Percentiles rank a stretch among this genome's conserved stretches.
phyloP scores from a whole-genome alignment of 37 sponge, comb jelly and placozoan species.

The Diacarnus erythraeanus region DNA sequence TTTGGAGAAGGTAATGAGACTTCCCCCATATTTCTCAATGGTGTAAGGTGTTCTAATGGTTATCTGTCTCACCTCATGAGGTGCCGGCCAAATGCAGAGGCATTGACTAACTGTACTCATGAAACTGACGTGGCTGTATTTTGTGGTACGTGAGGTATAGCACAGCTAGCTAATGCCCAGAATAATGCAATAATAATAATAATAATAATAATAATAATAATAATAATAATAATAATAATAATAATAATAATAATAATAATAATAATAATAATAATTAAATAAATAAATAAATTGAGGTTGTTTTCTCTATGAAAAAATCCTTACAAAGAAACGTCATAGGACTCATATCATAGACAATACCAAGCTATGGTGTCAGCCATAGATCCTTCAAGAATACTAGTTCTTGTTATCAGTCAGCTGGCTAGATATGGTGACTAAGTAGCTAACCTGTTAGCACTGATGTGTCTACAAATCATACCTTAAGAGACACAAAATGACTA shows the following conservation, averaged over 20 bases:
- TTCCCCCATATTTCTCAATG: background rate
- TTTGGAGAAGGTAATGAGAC: background rate
- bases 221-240: background rate
- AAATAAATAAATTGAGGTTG: too few species aligned
- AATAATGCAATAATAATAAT: background rate
- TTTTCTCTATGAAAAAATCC: too few species aligned
- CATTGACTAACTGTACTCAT: background rate
- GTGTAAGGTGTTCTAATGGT: background rate
- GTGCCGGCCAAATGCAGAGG: background rate
- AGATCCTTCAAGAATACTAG: too few species aligned
- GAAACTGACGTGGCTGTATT: background rate
- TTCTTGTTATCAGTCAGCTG: too few species aligned
- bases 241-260: background rate
- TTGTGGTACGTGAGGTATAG: conserved; percentile 1
- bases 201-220: background rate
- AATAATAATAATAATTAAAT: background rate
- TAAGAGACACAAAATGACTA: too few species aligned
- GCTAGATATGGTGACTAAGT: too few species aligned
- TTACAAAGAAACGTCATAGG: too few species aligned
- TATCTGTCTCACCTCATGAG: conserved; percentile 7
- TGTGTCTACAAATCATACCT: too few species aligned
- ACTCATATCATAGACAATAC: too few species aligned
- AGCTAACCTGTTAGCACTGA: too few species aligned
- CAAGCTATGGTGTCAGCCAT: too few species aligned
- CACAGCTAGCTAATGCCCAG: background rate